Conservation (phyloP, 64 coral and sea anemone genomes). For the Orbicella faveolata region DNA sequence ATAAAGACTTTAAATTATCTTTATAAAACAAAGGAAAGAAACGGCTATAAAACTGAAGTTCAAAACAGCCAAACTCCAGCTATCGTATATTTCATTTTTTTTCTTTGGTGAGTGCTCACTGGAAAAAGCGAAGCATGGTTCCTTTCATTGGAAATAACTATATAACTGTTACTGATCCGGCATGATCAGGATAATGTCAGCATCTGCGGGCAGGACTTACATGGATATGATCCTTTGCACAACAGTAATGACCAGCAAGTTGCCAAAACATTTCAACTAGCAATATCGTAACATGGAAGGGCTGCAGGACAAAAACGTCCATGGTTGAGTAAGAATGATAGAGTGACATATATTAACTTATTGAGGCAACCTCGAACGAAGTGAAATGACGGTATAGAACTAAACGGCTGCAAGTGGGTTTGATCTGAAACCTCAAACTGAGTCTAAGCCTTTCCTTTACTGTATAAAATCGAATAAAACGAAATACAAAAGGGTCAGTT, state of each 20-base stretch:
- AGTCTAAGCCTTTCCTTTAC: too few species aligned
- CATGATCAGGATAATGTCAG: background rate
- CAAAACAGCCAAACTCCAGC: background rate
- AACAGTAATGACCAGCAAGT: background rate
- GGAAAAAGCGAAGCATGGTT: background rate
- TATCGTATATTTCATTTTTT: background rate
- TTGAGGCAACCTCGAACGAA: too few species aligned
- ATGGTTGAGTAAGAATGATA: background rate
- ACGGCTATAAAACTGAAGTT: background rate
- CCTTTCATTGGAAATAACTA: background rate
- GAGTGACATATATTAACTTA: background rate
- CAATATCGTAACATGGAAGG: background rate
- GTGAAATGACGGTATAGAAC: too few species aligned
- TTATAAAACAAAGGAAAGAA: background rate
- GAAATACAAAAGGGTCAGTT: too few species aligned
- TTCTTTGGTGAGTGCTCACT: background rate
- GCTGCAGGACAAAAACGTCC: background rate
- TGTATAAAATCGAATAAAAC: too few species aligned
- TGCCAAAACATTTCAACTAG: background rate
- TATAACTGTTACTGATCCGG: background rate
- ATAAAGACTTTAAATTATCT: too few species aligned
- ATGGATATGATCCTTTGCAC: background rate
- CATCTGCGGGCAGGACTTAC: background rate
- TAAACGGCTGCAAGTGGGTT: too few species aligned
- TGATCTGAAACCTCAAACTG: too few species aligned